Percentiles rank a stretch among this genome's conserved stretches.
phyloP scores from a whole-genome alignment of 2,113 vertebrate genomes.

The Rissa tridactyla region DNA sequence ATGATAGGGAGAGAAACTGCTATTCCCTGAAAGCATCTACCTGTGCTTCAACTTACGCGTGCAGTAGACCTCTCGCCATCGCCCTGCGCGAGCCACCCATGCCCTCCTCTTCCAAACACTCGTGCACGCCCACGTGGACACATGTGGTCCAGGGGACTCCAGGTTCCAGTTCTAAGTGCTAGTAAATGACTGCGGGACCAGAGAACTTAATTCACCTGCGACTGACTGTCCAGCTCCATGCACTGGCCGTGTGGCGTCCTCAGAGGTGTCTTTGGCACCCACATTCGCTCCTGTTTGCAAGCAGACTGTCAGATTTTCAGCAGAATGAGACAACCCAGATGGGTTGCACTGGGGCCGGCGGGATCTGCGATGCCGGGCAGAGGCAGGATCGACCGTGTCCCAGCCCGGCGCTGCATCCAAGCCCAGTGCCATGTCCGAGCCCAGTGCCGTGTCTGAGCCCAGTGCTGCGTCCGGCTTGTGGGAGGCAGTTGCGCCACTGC shows the following conservation, averaged over 20 bases:
- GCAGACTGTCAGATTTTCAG: no score
- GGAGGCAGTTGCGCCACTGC: rapidly evolving
- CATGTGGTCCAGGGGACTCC: rapidly evolving
- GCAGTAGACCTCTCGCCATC: neutral
- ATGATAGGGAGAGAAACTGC: neutral
- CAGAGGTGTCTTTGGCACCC: neutral
- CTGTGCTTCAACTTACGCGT: rapidly evolving
- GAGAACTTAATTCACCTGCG: no score
- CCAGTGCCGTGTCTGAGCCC: no score
- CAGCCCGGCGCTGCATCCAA: rapidly evolving
- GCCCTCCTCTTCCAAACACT: neutral
- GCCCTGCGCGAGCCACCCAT: neutral
- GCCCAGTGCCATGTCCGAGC: rapidly evolving
- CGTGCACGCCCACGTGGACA: rapidly evolving
- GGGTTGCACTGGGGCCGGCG: rapidly evolving
- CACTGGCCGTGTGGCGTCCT: neutral
- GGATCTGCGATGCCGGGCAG: neutral
- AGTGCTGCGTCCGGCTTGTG: rapidly evolving
- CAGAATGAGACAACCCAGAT: neutral
- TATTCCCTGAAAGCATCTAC: neutral
- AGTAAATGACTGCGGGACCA: neutral
- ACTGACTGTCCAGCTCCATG: neutral
- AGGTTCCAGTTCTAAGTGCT: no score
- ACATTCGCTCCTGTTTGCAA: rapidly evolving
- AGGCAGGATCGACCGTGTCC: neutral